Conservation (phyloP, 2,113 vertebrate species). For the Puma concolor region DNA sequence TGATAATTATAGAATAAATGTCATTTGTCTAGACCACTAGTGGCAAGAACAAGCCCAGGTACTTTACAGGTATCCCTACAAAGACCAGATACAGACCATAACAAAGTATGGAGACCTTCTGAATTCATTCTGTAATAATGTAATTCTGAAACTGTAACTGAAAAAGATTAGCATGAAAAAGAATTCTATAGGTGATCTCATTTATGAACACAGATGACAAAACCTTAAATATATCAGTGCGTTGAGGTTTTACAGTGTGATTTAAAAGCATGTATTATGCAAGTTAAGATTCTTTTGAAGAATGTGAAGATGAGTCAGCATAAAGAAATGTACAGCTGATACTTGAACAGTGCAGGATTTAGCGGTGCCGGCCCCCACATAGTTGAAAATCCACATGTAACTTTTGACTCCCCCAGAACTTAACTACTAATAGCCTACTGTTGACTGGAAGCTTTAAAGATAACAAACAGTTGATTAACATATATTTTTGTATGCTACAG, state of each 20-base stretch:
- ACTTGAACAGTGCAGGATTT: not conserved
- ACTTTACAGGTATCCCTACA: not conserved
- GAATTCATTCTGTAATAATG: not conserved
- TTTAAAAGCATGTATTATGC: not conserved
- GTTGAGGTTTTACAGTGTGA: not conserved
- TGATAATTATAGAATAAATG: not conserved
- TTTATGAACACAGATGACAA: not conserved
- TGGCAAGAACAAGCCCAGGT: not conserved
- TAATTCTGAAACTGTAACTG: not conserved
- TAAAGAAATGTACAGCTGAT: not conserved
- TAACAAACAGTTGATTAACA: not conserved
- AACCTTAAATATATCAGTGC: not conserved
- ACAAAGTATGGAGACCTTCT: not conserved
- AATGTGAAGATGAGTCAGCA: not conserved
- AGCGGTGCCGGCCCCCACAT: not conserved
- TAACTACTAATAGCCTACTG: not conserved
- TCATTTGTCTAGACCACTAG: not conserved
- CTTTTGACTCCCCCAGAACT: not conserved
- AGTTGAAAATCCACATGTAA: not conserved
- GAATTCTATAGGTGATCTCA: not conserved
- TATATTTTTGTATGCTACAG: not conserved
- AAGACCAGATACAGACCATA: not conserved
- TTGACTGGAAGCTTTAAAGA: not conserved
- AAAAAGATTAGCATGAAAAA: not conserved
- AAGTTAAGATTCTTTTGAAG: not conserved